Evolutionary conservation across 2,113 vertebrate genomes (phyloP).

Genomic region (Kryptolebias marmoratus): DNA sequence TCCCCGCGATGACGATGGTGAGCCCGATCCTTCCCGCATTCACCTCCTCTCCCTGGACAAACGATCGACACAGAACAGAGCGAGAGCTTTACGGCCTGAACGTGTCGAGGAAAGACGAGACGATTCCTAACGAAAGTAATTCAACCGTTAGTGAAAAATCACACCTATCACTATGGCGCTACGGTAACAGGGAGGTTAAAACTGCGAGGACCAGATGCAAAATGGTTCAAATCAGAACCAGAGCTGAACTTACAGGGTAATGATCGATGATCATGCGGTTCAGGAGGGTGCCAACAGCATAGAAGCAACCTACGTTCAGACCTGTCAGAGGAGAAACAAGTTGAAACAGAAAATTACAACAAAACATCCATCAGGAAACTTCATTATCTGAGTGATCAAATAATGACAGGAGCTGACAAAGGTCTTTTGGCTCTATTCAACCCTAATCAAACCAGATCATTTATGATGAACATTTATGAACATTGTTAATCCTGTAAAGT

Average conservation of each 20-base stretch:
- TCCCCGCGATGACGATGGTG: slow-evolving; percentile 91
- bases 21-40: slow-evolving; percentile 97
- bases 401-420: too few relatives aligned
- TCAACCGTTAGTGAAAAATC: too few relatives aligned
- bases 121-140: neutral
- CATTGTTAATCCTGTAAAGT: too few relatives aligned
- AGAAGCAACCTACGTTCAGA: slow-evolving; percentile 94
- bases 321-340: slow-evolving; percentile 75
- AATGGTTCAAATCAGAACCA: neutral
- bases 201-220: too few relatives aligned
- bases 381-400: neutral
- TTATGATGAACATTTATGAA: too few relatives aligned
- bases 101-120: neutral
- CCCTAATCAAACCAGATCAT: too few relatives aligned
- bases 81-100: neutral
- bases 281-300: slow-evolving; percentile 91
- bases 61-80: slow-evolving; percentile 1
- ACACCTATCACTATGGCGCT: too few relatives aligned
- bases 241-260: slow-evolving; percentile 87
- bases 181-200: too few relatives aligned
- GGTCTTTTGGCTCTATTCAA: too few relatives aligned
- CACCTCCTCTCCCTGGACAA: slow-evolving; percentile 89
- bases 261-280: slow-evolving; percentile 90
- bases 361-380: neutral
- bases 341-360: neutral